phyloP scores from a whole-genome alignment of 2,113 vertebrate species.

The Microtus pennsylvanicus region DNA sequence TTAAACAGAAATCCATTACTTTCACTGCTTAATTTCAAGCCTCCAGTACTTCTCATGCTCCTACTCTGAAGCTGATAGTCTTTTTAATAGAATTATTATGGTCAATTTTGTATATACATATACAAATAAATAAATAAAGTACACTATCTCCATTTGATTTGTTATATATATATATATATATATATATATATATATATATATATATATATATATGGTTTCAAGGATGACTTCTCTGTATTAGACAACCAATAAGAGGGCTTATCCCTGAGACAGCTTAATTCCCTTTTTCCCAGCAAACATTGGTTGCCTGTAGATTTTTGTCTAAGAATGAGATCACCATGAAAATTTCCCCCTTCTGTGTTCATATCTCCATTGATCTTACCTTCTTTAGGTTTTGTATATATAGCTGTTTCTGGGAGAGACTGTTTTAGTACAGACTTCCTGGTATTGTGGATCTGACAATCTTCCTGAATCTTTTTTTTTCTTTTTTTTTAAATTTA shows the following conservation, averaged over 20 bases:
- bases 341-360: not conserved
- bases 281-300: not conserved
- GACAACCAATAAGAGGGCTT: not conserved
- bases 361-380: not conserved
- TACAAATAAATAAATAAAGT: not conserved
- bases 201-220: not conserved
- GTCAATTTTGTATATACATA: not conserved
- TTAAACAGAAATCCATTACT: not conserved
- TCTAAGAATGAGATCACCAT: not conserved
- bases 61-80: not conserved
- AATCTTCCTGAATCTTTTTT: too few relatives aligned
- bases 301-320: not conserved
- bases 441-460: not conserved
- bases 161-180: too few relatives aligned
- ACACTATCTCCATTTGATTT: not conserved
- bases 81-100: not conserved
- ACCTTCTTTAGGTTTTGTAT: not conserved
- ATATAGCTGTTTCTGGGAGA: not conserved
- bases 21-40: not conserved
- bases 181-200: too few relatives aligned
- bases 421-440: not conserved
- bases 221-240: not conserved
- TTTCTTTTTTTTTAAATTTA: too few relatives aligned
- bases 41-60: not conserved
- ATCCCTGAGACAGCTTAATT: not conserved